Evolutionary conservation across 2,797 vertebrate genomes (phyloP), one percentile per base, ranked within the genome.

Genomic region (Botia kubotai): DNA sequence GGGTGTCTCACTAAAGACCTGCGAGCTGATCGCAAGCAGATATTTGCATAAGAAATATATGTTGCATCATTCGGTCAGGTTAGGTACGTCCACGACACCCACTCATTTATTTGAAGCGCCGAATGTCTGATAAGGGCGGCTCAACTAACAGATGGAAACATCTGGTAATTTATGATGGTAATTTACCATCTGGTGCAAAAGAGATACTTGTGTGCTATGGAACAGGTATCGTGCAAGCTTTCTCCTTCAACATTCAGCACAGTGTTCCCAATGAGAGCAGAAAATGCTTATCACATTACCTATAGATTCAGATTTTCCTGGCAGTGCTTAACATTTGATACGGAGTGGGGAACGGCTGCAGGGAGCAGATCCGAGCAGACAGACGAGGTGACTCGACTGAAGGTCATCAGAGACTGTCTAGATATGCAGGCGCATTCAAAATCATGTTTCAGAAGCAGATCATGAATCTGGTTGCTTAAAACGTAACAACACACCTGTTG

Each of bases 311-410:
- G 58, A n/a, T 80, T 82, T 84, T 82, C 75, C 75, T 26, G 66
- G 68, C 71, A 85, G 57, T 6, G 53, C 69, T 75, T 39, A 83
- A 84, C 83, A 82, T 86, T 83, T 39, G 80, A 86, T 84, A 80
- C 50, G 50, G 1, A 23, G 33, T 16, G 21, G 14, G 81, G 74
- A 60, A 21, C 0, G 29, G 43, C 46, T 36, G 39, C 39, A 70
- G 65, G 63, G 33, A 69, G 43, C 53, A 60, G 17, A 69, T 78
- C n/a, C 43, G 62, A 71, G 50, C 36, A 8, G 36, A 39, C 19
- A 50, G 36, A 67, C 4, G 7, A 66, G 60, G 11, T 19, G 53
- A 46, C 36, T 39, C 53, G 57, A 48, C 29, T 77, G 57, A 80
- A 80, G 63, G 77, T 80, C 43, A 79, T 77, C 36, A 16, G 33